Evolutionary conservation across 1,140 invertebrate species (phyloP).

Genomic region (Panagrolaimus sp.): DNA sequence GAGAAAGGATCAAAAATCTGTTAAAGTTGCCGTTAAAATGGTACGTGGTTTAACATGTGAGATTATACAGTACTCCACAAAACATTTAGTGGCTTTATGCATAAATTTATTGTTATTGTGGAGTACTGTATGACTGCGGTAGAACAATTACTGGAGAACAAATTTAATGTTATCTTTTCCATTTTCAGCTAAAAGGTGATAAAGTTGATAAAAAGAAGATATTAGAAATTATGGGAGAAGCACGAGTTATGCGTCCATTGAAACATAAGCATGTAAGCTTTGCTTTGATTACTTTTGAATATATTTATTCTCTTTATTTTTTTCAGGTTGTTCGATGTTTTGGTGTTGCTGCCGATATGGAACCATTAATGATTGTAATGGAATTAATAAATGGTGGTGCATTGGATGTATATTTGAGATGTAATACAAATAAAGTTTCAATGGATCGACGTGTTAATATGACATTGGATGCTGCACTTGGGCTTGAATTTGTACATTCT

Average conservation of each 20-base stretch:
- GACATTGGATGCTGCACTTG: slow-evolving; percentile 56
- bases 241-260: slow-evolving; percentile 1
- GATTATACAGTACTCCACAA: no score
- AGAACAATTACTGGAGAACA: no score
- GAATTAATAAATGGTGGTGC: slow-evolving; percentile 38
- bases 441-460: slow-evolving; percentile 19
- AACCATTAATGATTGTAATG: slow-evolving; percentile 41
- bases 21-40: slow-evolving; percentile 12
- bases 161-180: slow-evolving; percentile 13
- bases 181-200: not conserved
- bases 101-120: no score
- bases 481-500: slow-evolving; percentile 61
- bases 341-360: slow-evolving; percentile 24
- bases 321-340: slow-evolving; percentile 8
- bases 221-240: not conserved
- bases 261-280: not conserved
- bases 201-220: slow-evolving; percentile 3
- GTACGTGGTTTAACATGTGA: no score
- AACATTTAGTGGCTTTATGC: no score
- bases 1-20: slow-evolving; percentile 10
- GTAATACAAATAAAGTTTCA: slow-evolving; percentile 19
- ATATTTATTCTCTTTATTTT: no score
- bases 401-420: slow-evolving; percentile 34
- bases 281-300: no score
- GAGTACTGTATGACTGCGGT: no score